These are phyloP conservation scores for Brachionus plicatilis DNA, from an alignment of 1,140 invertebrate genomes.

Conservation along the genomic window DNA sequence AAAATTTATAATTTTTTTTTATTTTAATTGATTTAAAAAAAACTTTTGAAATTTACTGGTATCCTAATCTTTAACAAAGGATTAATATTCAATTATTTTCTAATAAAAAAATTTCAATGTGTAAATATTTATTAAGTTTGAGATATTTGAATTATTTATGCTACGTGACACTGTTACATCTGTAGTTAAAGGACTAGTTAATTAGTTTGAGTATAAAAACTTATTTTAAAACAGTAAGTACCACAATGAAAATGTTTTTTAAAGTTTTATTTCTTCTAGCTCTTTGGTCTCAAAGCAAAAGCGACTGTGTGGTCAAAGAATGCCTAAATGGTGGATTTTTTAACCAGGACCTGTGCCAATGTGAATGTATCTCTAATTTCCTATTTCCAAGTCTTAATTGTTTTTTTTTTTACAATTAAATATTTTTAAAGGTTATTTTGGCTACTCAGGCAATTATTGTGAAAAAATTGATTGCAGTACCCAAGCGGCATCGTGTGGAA, in stretches of 20 bases:
- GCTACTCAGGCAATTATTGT: conserved; percentile 25
- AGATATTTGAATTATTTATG: background rate
- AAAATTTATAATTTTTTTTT: background rate
- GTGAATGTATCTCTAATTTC: background rate
- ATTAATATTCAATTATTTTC: background rate
- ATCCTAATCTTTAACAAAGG: background rate
- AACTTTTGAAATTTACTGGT: background rate
- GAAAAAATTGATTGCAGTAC: background rate
- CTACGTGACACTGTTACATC: background rate
- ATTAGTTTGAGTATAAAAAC: background rate
- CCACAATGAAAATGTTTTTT: background rate
- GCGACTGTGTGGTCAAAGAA: background rate
- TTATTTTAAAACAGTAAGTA: too few species aligned
- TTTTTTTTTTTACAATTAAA: background rate
- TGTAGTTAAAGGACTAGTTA: background rate
- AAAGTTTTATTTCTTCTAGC: background rate
- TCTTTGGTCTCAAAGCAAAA: background rate
- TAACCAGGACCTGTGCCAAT: background rate
- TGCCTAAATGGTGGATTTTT: background rate
- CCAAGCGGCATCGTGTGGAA: background rate
- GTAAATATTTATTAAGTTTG: background rate
- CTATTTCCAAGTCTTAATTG: too few species aligned
- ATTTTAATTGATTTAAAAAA: background rate
- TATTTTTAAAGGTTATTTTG: background rate
- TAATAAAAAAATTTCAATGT: background rate